Evolutionary conservation across 2,113 vertebrate species (phyloP), one percentile per base, ranked within the genome.

Genomic region (Narcine bancroftii): DNA sequence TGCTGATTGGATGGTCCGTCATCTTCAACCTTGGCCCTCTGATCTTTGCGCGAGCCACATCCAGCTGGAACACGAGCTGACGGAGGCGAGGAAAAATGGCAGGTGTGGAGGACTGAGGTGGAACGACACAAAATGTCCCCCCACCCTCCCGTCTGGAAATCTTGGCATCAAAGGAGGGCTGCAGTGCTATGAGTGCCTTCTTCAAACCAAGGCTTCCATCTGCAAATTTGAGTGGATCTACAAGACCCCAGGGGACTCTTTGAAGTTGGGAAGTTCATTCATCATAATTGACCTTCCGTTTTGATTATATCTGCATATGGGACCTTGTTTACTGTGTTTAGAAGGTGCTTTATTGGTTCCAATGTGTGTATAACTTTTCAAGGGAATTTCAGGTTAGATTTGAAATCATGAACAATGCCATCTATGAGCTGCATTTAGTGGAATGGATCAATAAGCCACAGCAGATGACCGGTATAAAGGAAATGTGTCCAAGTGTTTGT

Each of bases 1-100:
- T 17, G 77, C 79, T 83, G 79, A 56, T 83, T 83, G 79, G 79
- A 83, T 83, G 50, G 79, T 56, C 11, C 79, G 50, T 17, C 79
- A 83, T 50, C 79, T 83, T 83, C 79, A 29, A 83, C 79, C 79
- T 56, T n/a, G 3, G 45, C 50, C 0, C 79, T 83, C 47, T 56
- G 79, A 19, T 29, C 79, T 83, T 56, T 56, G 26, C 50, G 10
- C 47, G 19, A 83, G 47, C 79, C 53, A n/a, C 13, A 5, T n/a
- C 17, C 47, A 83, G 79, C 53, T 33, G 79, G 13, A 56, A 83
- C 29, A 26, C 47, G 50, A 53, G 50, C 79, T 83, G 79, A 47
- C n/a, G 10, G 11, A 83, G 79, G 79, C 56, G 79, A 83, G 47
- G 79, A 79, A 50, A 50, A 50, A 50, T 29, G 76, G 76, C 42